A percentile compares a stretch with the other conserved stretches of the same genome.
Evolutionary conservation across 2,113 vertebrate genomes (phyloP).

Genomic region (Motacilla tschutschensis): DNA sequence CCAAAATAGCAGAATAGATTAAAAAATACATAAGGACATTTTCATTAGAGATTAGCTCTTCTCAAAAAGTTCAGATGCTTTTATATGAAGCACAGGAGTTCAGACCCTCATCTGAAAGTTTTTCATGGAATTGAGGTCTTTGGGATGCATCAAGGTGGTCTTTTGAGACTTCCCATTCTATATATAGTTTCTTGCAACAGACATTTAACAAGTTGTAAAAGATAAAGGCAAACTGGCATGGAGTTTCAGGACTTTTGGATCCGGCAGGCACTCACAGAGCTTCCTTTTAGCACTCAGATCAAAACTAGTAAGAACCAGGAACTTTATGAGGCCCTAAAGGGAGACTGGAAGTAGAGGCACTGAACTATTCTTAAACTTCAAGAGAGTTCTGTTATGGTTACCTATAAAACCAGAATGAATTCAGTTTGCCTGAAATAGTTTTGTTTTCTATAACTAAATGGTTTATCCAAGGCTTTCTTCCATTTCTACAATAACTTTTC

Average conservation of each 20-base stretch:
- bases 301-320: background rate
- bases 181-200: background rate
- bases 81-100: background rate
- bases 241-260: background rate
- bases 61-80: background rate
- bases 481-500: background rate
- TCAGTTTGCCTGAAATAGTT: background rate
- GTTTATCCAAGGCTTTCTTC: background rate
- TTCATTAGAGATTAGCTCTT: background rate
- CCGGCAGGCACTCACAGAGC: background rate
- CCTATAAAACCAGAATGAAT: background rate
- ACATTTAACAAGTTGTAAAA: background rate
- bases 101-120: background rate
- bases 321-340: background rate
- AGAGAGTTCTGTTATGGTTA: background rate
- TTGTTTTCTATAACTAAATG: background rate
- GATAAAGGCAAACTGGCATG: background rate
- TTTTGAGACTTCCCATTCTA: background rate
- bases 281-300: background rate
- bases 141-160: background rate
- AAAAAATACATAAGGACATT: conserved; percentile 6
- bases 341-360: background rate
- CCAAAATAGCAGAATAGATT: background rate
- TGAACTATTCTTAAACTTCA: background rate
- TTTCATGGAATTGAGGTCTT: background rate